Evolutionary conservation across 2,888 invertebrate genomes (phyloP).

Genomic region (Pheosia gnoma): DNA sequence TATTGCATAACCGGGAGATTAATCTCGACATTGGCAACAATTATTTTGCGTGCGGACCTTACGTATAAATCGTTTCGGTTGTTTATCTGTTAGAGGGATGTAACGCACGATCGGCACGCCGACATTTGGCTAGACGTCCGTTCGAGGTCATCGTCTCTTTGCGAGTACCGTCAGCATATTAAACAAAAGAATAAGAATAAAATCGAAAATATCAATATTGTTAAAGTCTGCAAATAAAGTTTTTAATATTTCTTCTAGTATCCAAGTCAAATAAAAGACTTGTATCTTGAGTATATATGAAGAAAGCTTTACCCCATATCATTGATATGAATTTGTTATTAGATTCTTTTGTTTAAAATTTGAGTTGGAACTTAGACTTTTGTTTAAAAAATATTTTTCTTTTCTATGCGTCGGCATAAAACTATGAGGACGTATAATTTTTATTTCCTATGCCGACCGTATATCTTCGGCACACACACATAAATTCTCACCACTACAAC

Average conservation of each 20-base stretch:
- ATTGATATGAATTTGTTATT: no score
- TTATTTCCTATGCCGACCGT: constrained; percentile 45
- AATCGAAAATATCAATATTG: not conserved
- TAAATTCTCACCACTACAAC: constrained; percentile 66
- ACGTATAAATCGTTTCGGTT: constrained; percentile 33
- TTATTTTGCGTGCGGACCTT: constrained; percentile 6
- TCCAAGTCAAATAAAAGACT: no score
- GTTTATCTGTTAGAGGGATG: constrained; percentile 58
- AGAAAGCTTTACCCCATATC: no score
- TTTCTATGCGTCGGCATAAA: constrained; percentile 14
- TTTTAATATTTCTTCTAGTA: no score
- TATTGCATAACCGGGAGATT: not conserved
- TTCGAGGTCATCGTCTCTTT: constrained; percentile 77
- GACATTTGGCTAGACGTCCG: constrained; percentile 77
- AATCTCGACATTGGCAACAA: constrained; percentile 3
- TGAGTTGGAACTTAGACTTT: no score
- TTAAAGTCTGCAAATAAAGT: no score
- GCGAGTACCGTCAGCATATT: constrained; percentile 52
- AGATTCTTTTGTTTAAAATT: no score
- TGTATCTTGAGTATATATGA: no score
- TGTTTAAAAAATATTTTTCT: no score
- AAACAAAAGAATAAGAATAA: not conserved
- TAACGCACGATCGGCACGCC: constrained; percentile 61
- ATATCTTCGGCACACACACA: constrained; percentile 56
- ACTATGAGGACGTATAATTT: constrained; percentile 31